Evolutionary conservation across 2,797 vertebrate species (phyloP).

Genomic region (Echeneis naucrates): DNA sequence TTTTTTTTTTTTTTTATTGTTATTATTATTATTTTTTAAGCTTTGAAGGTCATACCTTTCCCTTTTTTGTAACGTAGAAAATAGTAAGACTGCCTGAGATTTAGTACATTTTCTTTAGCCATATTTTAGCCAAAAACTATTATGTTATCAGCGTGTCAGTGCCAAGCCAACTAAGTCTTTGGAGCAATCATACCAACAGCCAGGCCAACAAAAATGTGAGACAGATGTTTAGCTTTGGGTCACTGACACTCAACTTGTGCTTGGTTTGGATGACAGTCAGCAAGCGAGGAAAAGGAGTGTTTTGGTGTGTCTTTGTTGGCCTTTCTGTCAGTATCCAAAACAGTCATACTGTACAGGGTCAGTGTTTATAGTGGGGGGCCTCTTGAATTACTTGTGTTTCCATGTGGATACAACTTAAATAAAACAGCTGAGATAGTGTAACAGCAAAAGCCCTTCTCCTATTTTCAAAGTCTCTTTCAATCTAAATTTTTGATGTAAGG

Average conservation of each 20-base stretch:
- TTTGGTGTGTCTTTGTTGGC: slow-evolving; percentile 17
- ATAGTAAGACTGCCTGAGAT: slow-evolving; percentile 20
- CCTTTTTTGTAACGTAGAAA: background rate
- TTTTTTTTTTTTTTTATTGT: too few species aligned
- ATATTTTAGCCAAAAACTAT: slow-evolving; percentile 25
- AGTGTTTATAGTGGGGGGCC: slow-evolving; percentile 31
- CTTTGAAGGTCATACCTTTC: background rate
- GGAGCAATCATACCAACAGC: slow-evolving; percentile 23
- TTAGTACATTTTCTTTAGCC: slow-evolving; percentile 5
- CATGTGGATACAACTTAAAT: slow-evolving; percentile 24
- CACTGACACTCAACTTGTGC: slow-evolving; percentile 36
- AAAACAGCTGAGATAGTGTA: slow-evolving; percentile 39
- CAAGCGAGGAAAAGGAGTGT: slow-evolving; percentile 2
- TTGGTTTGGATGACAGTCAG: slow-evolving; percentile 35
- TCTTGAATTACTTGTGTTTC: slow-evolving; percentile 42
- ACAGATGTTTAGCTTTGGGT: slow-evolving; percentile 51
- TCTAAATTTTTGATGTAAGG: too few species aligned
- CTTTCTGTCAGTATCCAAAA: slow-evolving; percentile 2
- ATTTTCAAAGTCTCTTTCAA: too few species aligned
- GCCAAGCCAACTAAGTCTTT: slow-evolving; percentile 40
- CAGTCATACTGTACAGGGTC: background rate
- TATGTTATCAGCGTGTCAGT: slow-evolving; percentile 20
- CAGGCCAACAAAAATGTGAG: slow-evolving; percentile 41
- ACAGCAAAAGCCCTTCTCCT: background rate
- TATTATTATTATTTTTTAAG: too few species aligned